Evolutionary conservation across 2,797 vertebrate genomes (phyloP), one percentile per base, ranked within the genome.

Genomic region (Acanthornis magna): DNA sequence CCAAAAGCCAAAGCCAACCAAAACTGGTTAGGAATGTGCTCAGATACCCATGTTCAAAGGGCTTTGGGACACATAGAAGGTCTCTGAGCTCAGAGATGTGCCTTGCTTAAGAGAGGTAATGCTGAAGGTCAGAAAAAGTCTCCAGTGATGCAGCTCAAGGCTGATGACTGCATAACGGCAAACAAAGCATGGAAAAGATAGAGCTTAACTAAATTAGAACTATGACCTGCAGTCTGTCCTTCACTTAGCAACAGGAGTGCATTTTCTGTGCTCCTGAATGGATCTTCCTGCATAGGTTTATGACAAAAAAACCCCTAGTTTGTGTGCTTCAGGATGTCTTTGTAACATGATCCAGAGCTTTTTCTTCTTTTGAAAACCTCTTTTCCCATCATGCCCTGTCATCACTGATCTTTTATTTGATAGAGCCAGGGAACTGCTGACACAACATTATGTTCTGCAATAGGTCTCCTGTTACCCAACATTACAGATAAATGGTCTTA

Each of bases 301-400:
- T 21, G 22, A 34, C 36, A n/a, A 40, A 79, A 88, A 17, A 27
- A 0, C 0, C 0, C 16, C 1, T 2, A 29, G 63, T 82, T 43
- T 45, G 1, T 42, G 11, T 54, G 29, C 27, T 54, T 70, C 48
- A 43, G 29, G 21, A 20, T 30, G 30, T 23, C 11, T 77, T 74
- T 58, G 23, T 51, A 65, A 58, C 23, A 16, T 16, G 26, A 50
- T 21, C 6, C 20, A 50, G 73, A 50, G 2, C 1, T 54, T 60
- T 72, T 13, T 45, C 34, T 60, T 75, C 26, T 71, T 87, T 85
- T 57, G 22, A 62, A 53, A 78, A 23, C 32, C 34, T 61, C 7
- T 73, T 75, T 68, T 54, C 25, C 13, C 7, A 9, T 61, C 11
- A 10, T 27, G 8, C 11, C 32, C 51, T 75, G 7, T 47, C 66